Conservation (phyloP, 2,797 vertebrate genomes). For the Parambassis ranga region DNA sequence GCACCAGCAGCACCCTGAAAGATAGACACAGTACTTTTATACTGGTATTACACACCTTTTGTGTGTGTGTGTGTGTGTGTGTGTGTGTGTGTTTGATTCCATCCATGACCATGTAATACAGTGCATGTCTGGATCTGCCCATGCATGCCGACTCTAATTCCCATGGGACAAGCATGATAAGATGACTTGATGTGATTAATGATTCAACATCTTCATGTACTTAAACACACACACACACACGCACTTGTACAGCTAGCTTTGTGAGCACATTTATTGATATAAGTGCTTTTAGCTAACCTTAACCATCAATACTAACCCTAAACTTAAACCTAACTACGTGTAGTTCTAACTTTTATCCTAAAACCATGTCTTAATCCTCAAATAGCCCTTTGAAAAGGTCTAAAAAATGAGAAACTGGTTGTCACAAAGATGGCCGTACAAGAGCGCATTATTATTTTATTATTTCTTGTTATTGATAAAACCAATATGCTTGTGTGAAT, state of each 20-base stretch:
- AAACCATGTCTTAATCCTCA: too few relatives aligned
- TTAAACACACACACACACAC: constrained; percentile 3
- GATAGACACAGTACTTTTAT: constrained; percentile 15
- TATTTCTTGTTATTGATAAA: too few relatives aligned
- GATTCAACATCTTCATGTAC: constrained; percentile 11
- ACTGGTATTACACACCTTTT: not conserved
- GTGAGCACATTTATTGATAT: too few relatives aligned
- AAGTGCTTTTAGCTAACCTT: too few relatives aligned
- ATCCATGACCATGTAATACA: not conserved
- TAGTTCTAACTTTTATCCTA: too few relatives aligned
- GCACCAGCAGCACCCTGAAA: constrained; percentile 84
- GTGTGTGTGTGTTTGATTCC: not conserved
- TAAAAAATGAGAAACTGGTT: too few relatives aligned
- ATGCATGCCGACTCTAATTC: not conserved
- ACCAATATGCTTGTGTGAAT: not conserved
- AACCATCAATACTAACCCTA: too few relatives aligned
- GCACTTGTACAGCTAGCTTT: too few relatives aligned
- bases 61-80: not conserved
- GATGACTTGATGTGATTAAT: constrained; percentile 20
- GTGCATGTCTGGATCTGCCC: not conserved
- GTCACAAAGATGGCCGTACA: too few relatives aligned
- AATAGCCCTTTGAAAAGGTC: too few relatives aligned
- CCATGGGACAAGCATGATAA: not conserved
- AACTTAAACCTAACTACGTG: too few relatives aligned
- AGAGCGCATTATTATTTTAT: too few relatives aligned